These are phyloP conservation scores for Callimorpha dominula DNA, from an alignment of 2,888 invertebrate genomes.

Conservation along the genomic window DNA sequence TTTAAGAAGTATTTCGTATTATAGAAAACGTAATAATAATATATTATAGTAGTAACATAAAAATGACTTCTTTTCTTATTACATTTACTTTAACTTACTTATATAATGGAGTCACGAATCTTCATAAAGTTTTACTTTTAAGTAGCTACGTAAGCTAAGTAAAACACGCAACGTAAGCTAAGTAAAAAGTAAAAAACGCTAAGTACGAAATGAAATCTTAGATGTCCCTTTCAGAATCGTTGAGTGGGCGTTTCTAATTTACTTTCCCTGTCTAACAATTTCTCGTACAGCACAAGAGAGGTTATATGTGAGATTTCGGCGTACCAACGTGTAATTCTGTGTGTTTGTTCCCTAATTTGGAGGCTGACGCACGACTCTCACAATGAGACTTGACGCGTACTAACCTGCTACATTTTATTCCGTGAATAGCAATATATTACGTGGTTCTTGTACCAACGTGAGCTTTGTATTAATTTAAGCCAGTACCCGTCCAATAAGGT, in stretches of 20 bases:
- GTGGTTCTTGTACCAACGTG: slow-evolving; percentile 38
- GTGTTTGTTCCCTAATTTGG: slow-evolving; percentile 30
- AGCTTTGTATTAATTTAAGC: slow-evolving; percentile 42
- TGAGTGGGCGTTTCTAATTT: slow-evolving; percentile 16
- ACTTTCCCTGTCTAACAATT: slow-evolving; percentile 28
- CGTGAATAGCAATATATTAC: slow-evolving; percentile 33
- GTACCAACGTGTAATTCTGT: slow-evolving; percentile 10
- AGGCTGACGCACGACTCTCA: slow-evolving; percentile 32
- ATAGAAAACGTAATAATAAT: background rate
- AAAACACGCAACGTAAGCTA: no score
- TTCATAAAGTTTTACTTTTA: slow-evolving; percentile 5
- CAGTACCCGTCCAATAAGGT: slow-evolving; percentile 35
- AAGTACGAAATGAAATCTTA: slow-evolving; percentile 20
- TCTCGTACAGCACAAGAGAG: slow-evolving; percentile 3
- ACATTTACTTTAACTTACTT: background rate
- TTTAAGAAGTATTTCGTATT: no score
- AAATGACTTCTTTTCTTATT: background rate
- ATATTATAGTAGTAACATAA: background rate
- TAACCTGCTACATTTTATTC: slow-evolving; percentile 42
- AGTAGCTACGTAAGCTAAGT: no score
- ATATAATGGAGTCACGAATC: slow-evolving; percentile 3
- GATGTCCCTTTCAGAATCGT: slow-evolving; percentile 3
- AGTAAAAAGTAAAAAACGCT: no score
- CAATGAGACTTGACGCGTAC: slow-evolving; percentile 38
- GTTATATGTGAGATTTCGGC: slow-evolving; percentile 7